Evolutionary conservation across 2,797 vertebrate species (phyloP).

Genomic region (Falco novaeseelandiae): DNA sequence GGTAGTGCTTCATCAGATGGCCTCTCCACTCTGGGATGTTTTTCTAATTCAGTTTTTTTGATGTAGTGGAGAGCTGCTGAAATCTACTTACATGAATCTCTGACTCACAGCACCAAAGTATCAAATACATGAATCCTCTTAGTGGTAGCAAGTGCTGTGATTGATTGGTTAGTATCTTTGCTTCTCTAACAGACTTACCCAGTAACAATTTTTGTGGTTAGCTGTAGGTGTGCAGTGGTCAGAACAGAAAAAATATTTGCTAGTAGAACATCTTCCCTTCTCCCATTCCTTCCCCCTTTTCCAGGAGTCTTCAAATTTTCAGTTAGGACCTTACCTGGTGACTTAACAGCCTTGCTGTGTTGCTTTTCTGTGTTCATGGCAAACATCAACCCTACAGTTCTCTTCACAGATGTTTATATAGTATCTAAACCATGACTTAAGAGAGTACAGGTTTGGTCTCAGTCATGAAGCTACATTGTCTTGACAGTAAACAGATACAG

Average conservation of each 20-base stretch:
- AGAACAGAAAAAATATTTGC: not conserved
- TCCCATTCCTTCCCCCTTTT: not conserved
- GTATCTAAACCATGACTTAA: not conserved
- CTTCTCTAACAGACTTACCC: not conserved
- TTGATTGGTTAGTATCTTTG: not conserved
- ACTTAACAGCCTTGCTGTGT: not conserved
- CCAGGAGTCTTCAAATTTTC: not conserved
- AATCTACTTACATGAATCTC: not conserved
- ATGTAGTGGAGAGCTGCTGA: not conserved
- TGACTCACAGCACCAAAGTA: not conserved
- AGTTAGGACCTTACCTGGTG: not conserved
- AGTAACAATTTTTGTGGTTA: not conserved
- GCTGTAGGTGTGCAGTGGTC: not conserved
- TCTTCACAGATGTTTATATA: not conserved
- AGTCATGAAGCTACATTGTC: not conserved
- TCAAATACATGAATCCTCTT: not conserved
- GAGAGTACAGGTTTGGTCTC: not conserved
- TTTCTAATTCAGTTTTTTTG: not conserved
- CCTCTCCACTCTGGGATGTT: not conserved
- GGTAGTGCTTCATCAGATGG: not conserved
- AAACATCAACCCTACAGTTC: not conserved
- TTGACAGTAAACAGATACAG: not conserved
- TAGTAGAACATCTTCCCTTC: not conserved
- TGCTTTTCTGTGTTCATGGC: not conserved
- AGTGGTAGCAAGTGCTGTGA: not conserved